Percentiles rank a stretch among this genome's conserved stretches.
Conservation (phyloP, 1,140 invertebrate species). For the Antheraea mylitta region DNA sequence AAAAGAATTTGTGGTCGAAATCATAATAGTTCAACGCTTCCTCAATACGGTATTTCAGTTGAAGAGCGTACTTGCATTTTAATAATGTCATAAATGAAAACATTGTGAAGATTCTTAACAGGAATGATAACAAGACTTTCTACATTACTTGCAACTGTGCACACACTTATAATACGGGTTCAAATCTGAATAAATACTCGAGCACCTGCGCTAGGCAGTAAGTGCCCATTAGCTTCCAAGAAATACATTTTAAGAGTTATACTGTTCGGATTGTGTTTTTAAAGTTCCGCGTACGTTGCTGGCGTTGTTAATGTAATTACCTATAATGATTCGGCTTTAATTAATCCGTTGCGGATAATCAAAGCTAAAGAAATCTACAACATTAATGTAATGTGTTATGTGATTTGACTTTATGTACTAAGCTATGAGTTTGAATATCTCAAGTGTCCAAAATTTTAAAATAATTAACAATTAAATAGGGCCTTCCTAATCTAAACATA, state of each 20-base stretch:
- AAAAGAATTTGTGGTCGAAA: not conserved
- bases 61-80: conserved; percentile 16
- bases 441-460: no score
- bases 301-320: not conserved
- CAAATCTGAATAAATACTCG: conserved; percentile 56
- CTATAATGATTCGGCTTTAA: not conserved
- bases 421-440: no score
- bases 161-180: conserved; percentile 44
- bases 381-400: not conserved
- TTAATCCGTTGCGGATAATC: not conserved
- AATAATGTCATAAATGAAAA: conserved; percentile 28
- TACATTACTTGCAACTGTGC: conserved; percentile 56
- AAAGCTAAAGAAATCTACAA: not conserved
- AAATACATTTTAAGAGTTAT: conserved; percentile 24
- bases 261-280: not conserved
- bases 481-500: no score
- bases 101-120: conserved; percentile 14
- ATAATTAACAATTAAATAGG: no score
- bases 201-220: conserved; percentile 50
- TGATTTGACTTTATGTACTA: not conserved
- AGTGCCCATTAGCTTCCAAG: conserved; percentile 38
- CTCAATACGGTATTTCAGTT: not conserved
- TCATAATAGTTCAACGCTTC: not conserved
- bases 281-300: not conserved
- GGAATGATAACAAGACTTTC: conserved; percentile 34